These are phyloP conservation scores for Dunckerocampus dactyliophorus DNA, from an alignment of 2,113 vertebrate genomes.

Conservation along the genomic window DNA sequence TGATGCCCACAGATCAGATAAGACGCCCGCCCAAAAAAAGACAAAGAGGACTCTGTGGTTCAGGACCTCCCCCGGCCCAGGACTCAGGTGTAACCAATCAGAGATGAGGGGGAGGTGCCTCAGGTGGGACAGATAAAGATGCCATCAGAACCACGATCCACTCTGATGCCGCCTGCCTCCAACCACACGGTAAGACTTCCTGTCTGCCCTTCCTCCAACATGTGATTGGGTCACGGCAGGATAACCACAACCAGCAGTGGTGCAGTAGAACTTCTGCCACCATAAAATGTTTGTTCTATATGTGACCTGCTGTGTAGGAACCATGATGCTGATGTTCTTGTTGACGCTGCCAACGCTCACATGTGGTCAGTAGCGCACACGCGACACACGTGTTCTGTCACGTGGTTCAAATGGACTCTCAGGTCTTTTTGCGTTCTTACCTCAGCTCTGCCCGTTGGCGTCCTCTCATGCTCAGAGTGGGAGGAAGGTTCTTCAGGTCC, in stretches of 20 bases:
- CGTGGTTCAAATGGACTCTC: background rate
- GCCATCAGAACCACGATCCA: too few relatives aligned
- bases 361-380: too few relatives aligned
- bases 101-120: background rate
- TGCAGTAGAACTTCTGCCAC: too few relatives aligned
- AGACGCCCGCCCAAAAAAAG: slow-evolving; percentile 10
- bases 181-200: too few relatives aligned
- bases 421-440: background rate
- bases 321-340: slow-evolving; percentile 9
- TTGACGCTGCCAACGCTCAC: too few relatives aligned
- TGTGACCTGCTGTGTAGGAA: background rate
- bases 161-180: too few relatives aligned
- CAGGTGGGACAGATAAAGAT: background rate
- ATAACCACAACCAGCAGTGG: too few relatives aligned
- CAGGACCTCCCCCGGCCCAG: slow-evolving; percentile 11
- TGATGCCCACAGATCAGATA: slow-evolving; percentile 32
- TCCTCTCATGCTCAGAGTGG: slow-evolving; percentile 53
- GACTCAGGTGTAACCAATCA: slow-evolving; percentile 20
- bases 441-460: slow-evolving; percentile 29
- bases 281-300: too few relatives aligned
- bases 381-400: too few relatives aligned
- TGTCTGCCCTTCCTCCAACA: too few relatives aligned
- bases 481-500: slow-evolving; percentile 29
- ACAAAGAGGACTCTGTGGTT: slow-evolving; percentile 57
- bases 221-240: too few relatives aligned